A percentile compares a stretch with the other conserved stretches of the same genome.
phyloP scores from a whole-genome alignment of 1,140 invertebrate genomes.

The Bombus soroeensis region DNA sequence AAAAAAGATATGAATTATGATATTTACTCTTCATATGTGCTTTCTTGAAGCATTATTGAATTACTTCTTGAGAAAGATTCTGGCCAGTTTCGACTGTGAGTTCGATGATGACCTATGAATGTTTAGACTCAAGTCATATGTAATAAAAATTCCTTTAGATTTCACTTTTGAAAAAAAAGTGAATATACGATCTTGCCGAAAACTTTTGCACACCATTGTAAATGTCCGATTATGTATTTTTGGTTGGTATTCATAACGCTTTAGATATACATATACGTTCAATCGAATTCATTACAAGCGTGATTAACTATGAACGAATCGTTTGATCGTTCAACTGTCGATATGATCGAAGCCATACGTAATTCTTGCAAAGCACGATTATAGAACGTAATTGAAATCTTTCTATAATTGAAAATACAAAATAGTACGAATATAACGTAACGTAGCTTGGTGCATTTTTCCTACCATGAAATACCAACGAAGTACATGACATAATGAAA shows the following conservation, averaged over 20 bases:
- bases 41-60: no score
- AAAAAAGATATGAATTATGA: background rate
- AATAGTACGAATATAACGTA: background rate
- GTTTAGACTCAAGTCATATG: no score
- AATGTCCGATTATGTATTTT: conserved; percentile 49
- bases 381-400: background rate
- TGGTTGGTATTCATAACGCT: conserved; percentile 41
- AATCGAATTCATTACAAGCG: conserved; percentile 55
- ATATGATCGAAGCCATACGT: conserved; percentile 36
- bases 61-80: no score
- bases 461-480: no score
- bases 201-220: background rate
- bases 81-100: no score
- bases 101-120: no score
- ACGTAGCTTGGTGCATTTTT: no score
- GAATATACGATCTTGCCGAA: background rate
- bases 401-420: background rate
- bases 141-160: background rate
- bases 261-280: conserved; percentile 15
- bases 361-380: conserved; percentile 2
- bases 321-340: conserved; percentile 49
- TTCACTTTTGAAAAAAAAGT: background rate
- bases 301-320: conserved; percentile 54
- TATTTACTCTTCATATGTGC: no score
- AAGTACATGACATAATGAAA: background rate